Base-by-base conservation (phyloP, 2,113 vertebrate species). In the Cichladusa arquata region DNA sequence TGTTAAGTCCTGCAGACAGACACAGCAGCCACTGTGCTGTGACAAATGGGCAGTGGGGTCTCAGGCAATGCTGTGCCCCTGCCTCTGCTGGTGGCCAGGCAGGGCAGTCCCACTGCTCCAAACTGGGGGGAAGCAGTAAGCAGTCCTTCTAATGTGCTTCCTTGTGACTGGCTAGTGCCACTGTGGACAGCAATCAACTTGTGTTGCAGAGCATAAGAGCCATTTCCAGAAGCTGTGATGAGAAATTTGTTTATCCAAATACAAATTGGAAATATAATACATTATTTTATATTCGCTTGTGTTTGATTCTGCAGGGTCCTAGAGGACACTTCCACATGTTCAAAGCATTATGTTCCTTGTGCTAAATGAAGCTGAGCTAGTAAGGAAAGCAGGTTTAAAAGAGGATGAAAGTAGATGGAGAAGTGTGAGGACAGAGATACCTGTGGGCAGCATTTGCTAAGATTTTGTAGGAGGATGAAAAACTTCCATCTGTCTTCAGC, bases 151-250 rank as follows among this genome's bases (percentile, higher is more conserved):
- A 18, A 31, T 4, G 10, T 1, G 5, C 70, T 66, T 81, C 51
- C 44, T 29, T 73, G 51, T 36, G 53, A 7, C 69, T 70, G 40
- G 33, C 33, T 54, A 20, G 22, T 33, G 8, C n/a, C 79, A 16
- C 79, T 74, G 19, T 17, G 53, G 51, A n/a, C 33, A 70, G 12
- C 76, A 31, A 13, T 8, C 24, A 69, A 23, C 36, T 51, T 0
- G 0, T 40, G 31, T 83, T 0, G 0, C 1, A 5, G 40, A 60
- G 73, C 26, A 56, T 8, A 2, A 77, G 45, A 80, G 20, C 34
- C 20, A 4, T 58, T 91, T 89, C 47, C 61, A 87, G 61, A 85
- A 81, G 61, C 57, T 60, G 56, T 36, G 8, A 50, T 15, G 19
- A 61, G 61, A 89, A 91, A 65, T 48, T 77, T 12, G 5, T 70